A percentile compares a stretch with the other conserved stretches of the same genome.
Evolutionary conservation across 2,113 vertebrate species (phyloP).

Genomic region (Caracal caracal): DNA sequence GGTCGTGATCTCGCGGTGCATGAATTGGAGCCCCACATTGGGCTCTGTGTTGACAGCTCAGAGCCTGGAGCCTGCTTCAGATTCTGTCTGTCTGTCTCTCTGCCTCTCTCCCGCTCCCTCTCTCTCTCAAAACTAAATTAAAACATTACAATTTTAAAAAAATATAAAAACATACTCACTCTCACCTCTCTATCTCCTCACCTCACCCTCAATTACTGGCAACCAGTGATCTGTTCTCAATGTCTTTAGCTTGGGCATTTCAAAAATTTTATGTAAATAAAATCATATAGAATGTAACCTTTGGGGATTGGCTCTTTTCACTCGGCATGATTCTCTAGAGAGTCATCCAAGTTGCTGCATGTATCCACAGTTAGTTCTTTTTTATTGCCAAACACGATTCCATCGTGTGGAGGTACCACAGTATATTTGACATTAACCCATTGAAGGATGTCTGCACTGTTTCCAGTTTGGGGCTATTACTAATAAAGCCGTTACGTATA

Average conservation of each 20-base stretch:
- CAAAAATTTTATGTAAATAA: background rate
- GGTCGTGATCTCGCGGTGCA: background rate
- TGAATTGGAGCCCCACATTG: fast-evolving
- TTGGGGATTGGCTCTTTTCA: background rate
- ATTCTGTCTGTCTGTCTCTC: background rate
- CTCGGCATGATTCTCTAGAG: background rate
- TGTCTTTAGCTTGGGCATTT: background rate
- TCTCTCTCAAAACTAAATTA: background rate
- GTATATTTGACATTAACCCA: background rate
- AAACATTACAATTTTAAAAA: background rate
- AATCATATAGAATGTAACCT: background rate
- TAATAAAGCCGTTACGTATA: background rate
- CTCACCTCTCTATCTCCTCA: background rate
- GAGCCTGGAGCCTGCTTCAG: background rate
- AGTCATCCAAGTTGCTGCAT: background rate
- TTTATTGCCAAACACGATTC: background rate
- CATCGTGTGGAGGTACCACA: background rate
- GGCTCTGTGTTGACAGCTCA: background rate
- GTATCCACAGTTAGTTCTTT: background rate
- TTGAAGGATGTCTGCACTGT: background rate
- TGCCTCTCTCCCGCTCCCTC: background rate
- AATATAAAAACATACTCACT: background rate
- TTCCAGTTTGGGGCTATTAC: background rate
- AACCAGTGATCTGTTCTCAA: background rate
- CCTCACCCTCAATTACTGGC: background rate